phyloP scores from a whole-genome alignment of 2,113 vertebrate species.

The Tetraodon nigroviridis region DNA sequence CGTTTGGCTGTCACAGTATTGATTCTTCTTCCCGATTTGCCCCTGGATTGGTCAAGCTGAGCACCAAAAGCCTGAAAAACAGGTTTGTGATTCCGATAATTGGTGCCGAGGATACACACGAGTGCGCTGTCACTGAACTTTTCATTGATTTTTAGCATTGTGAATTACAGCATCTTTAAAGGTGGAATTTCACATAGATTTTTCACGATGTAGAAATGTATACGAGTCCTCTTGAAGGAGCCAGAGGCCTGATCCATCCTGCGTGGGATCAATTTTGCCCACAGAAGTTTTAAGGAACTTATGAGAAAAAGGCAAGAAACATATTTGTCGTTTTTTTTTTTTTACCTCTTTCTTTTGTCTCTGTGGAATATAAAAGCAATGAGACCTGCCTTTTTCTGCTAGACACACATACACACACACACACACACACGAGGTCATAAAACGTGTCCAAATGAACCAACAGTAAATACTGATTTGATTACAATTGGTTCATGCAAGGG shows the following conservation, averaged over 20 bases:
- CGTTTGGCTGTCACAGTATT: slow-evolving; percentile 67
- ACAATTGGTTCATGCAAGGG: slow-evolving; percentile 74
- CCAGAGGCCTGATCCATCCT: slow-evolving; percentile 47
- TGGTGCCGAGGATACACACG: slow-evolving; percentile 20
- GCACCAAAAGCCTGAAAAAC: slow-evolving; percentile 7
- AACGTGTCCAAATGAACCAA: slow-evolving; percentile 57
- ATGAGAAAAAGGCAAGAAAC: no score
- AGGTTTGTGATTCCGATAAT: slow-evolving; percentile 22
- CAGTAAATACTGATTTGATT: slow-evolving; percentile 76
- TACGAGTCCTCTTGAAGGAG: slow-evolving; percentile 12
- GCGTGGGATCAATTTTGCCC: slow-evolving; percentile 28
- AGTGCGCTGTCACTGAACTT: slow-evolving; percentile 9
- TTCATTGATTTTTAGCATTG: not conserved
- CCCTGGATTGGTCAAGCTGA: slow-evolving; percentile 27
- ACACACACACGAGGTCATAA: slow-evolving; percentile 38
- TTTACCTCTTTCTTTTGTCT: slow-evolving; percentile 16
- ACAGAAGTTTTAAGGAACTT: no score
- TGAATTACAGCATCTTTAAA: not conserved
- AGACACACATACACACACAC: no score
- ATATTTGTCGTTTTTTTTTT: not conserved
- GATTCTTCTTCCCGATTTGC: slow-evolving; percentile 43
- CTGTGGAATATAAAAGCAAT: not conserved
- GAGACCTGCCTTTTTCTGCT: no score
- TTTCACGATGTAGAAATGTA: slow-evolving; percentile 9
- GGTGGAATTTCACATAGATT: not conserved